Evolutionary conservation across 2,888 invertebrate genomes (phyloP).

Genomic region (Catocala nupta): DNA sequence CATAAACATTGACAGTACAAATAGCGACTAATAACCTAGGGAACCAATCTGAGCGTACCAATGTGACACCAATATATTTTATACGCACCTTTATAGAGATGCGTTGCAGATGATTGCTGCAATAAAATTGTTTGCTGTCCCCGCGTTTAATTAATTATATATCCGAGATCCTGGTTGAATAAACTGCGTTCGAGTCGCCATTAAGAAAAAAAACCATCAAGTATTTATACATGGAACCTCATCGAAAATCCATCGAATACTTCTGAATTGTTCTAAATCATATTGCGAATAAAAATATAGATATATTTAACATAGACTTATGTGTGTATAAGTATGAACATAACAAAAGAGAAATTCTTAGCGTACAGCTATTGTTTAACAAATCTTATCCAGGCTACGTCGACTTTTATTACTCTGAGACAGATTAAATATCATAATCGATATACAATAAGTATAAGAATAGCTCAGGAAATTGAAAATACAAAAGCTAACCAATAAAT

Average conservation of each 20-base stretch:
- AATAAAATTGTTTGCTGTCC: slow-evolving; percentile 81
- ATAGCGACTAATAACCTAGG: slow-evolving; percentile 81
- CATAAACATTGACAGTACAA: slow-evolving; percentile 86
- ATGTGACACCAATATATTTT: slow-evolving; percentile 72
- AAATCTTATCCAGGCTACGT: no score
- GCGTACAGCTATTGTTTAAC: no score
- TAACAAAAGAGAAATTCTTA: no score
- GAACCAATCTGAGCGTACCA: slow-evolving; percentile 74
- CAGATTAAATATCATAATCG: not conserved
- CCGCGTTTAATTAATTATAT: slow-evolving; percentile 71
- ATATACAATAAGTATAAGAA: no score
- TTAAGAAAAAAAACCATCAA: not conserved
- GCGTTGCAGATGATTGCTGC: slow-evolving; percentile 72
- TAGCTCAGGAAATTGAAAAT: no score
- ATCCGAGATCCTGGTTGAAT: slow-evolving; percentile 37
- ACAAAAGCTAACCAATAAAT: no score
- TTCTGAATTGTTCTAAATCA: no score
- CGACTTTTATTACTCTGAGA: no score
- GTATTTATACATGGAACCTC: not conserved
- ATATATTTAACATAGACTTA: no score
- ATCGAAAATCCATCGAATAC: no score
- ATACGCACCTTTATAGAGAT: slow-evolving; percentile 70
- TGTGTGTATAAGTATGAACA: no score
- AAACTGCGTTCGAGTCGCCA: slow-evolving; percentile 2
- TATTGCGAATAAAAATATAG: no score